phyloP scores from a whole-genome alignment of 2,888 invertebrate species.

The Diachrysia chrysitis region DNA sequence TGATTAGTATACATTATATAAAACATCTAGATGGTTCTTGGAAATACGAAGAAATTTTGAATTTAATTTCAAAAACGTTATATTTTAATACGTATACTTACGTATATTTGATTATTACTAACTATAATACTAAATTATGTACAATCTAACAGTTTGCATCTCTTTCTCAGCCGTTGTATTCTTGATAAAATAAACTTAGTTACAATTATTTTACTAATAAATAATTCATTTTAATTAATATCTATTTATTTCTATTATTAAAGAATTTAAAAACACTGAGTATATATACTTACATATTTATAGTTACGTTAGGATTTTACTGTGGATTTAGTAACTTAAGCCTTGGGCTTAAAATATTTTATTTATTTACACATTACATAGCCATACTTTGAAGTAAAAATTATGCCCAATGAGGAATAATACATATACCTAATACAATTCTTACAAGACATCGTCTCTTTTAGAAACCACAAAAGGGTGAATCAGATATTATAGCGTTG shows the following conservation, averaged over 20 bases:
- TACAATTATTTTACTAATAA: neutral
- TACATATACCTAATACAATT: neutral
- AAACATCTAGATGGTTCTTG: constrained; percentile 9
- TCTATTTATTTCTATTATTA: neutral
- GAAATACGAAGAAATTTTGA: neutral
- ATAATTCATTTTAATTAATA: neutral
- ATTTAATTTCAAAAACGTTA: neutral
- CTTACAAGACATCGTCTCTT: too few relatives aligned
- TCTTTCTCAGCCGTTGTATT: neutral
- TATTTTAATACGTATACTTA: neutral
- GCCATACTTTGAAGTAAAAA: too few relatives aligned
- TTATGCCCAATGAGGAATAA: neutral
- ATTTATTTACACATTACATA: neutral
- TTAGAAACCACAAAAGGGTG: too few relatives aligned
- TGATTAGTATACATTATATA: neutral
- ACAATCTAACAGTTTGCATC: neutral
- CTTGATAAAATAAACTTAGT: neutral
- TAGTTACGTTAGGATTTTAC: too few relatives aligned
- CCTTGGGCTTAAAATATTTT: neutral
- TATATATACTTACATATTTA: too few relatives aligned
- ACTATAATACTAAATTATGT: neutral
- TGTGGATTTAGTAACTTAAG: too few relatives aligned
- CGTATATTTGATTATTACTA: neutral
- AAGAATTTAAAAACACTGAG: too few relatives aligned
- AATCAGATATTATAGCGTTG: neutral